These are phyloP conservation scores for Enteromius viviparus DNA, from an alignment of 2,797 vertebrate species.

Conservation along the genomic window DNA sequence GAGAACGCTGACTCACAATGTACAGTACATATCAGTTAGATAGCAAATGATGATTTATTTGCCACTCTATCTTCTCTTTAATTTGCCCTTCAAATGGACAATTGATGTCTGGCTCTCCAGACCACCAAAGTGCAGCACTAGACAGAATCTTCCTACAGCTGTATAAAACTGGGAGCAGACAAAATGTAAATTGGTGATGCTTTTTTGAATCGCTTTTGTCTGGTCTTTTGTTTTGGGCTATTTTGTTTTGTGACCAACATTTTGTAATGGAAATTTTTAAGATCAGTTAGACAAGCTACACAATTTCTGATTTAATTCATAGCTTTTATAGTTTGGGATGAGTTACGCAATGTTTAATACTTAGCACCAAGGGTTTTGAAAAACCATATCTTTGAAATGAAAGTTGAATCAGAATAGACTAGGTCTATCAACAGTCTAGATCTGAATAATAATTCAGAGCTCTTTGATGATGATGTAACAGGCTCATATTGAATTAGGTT, in stretches of 20 bases:
- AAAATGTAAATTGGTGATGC: background rate
- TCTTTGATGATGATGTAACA: conserved; percentile 16
- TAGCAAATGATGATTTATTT: conserved; percentile 47
- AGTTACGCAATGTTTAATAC: conserved; percentile 6
- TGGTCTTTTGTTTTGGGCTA: background rate
- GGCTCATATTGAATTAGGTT: conserved; percentile 22
- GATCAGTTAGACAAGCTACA: background rate
- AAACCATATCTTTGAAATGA: conserved; percentile 5
- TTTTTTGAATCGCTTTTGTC: background rate
- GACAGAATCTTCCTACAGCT: conserved; percentile 12
- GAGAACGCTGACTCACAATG: conserved; percentile 24
- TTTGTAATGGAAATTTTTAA: background rate
- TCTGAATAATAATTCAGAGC: background rate
- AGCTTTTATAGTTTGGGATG: background rate
- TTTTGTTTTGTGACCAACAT: background rate
- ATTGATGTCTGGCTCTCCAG: conserved; percentile 17
- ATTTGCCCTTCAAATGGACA: conserved; percentile 36
- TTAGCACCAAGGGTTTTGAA: background rate
- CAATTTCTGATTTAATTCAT: background rate
- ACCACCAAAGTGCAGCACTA: conserved; percentile 16
- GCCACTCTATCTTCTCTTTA: conserved; percentile 36
- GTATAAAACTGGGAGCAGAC: background rate
- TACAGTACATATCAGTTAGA: conserved; percentile 30
- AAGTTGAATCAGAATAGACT: background rate
- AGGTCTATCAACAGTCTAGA: background rate